Base-by-base conservation (phyloP, 2,888 invertebrate species). In the Fissipunctia ypsillon region DNA sequence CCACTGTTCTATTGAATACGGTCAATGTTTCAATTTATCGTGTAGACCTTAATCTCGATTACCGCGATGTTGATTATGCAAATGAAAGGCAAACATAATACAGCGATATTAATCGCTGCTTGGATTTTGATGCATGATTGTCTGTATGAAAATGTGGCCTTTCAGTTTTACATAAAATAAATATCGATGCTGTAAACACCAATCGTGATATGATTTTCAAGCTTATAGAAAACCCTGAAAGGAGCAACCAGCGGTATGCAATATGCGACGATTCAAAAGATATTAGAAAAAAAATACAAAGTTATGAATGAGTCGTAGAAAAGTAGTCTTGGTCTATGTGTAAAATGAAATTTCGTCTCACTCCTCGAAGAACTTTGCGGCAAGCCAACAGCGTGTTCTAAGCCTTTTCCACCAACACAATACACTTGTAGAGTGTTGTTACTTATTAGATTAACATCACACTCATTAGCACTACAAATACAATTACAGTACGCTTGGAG, bases 401-500 rank as follows among this genome's bases (percentile, higher is more conserved):
- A 31, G 31, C 43, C 50, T 72, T 65, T 68, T 65, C 54, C n/a
- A 60, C 5, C 25, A 59, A 35, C 41, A 68, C 61, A 56, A 60
- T 68, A 64, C 74, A 59, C 38, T 45, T 71, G 48, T 52, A 66
- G 59, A 60, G 52, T 74, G 76, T 61, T 56, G 35, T 60, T n/a
- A n/a, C n/a, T n/a, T n/a, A n/a, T n/a, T 67, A 73, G 72, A 84
- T 86, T 84, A 73, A 72, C 63, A 82, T 77, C 72, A 73, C 63
- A 73, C 59, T 77, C 60, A 78, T 83, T 78, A 87, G 72, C 68
- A 70, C 50, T 76, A 69, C 73, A 65, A 78, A 83, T 69, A 77
- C 80, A 84, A 88, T 80, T 72, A 79, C 75, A 81, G 75, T 83
- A 87, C 86, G 88, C 77, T 84, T 73, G 81, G 81, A 80, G 81